Evolutionary conservation across 2,113 vertebrate genomes (phyloP), one percentile per base, ranked within the genome.

Genomic region (Tricholaema leucomelas): DNA sequence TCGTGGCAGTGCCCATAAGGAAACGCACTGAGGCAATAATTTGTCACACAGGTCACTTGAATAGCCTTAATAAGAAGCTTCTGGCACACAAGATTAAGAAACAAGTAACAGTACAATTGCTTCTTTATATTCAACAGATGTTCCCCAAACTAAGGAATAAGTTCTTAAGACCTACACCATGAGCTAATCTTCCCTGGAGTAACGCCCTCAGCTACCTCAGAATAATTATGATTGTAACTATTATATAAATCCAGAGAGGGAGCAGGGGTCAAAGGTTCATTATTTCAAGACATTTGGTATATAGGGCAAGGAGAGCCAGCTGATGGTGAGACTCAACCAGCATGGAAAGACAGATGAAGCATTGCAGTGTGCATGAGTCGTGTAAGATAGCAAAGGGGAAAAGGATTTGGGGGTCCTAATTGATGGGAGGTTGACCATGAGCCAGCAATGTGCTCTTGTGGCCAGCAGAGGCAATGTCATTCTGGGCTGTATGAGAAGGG

Each of bases 101-200:
- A 81, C 44, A 63, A 90, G 42, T 75, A 81, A 50, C 38, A 65
- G n/a, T 65, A 81, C 81, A 87, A 75, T 72, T 75, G 81, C 38
- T 85, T 48, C 70, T 91, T 93, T 92, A 40, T 93, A 35, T 84
- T 88, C 74, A 61, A 31, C 40, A 72, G 66, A 54, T 65, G 35
- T 76, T 88, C 79, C 66, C 30, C 48, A 78, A 78, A 87, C 66
- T 35, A 85, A 72, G 61, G 8, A 42, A n/a, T 76, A 87, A 69
- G 54, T 90, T 83, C 70, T 10, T 48, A 81, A 92, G 81, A 64
- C 70, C 40, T 52, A 33, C 58, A 69, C 42, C 30, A n/a, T n/a
- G 61, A 84, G 31, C 61, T 90, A 56, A 81, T 78, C 25, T 88
- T 78, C 50, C 66, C 54, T 75, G 84, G 54, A 65, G 18, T 19